A percentile compares a stretch with the other conserved stretches of the same genome.
phyloP scores from a whole-genome alignment of 2,113 vertebrate species.

The Dascyllus trimaculatus region DNA sequence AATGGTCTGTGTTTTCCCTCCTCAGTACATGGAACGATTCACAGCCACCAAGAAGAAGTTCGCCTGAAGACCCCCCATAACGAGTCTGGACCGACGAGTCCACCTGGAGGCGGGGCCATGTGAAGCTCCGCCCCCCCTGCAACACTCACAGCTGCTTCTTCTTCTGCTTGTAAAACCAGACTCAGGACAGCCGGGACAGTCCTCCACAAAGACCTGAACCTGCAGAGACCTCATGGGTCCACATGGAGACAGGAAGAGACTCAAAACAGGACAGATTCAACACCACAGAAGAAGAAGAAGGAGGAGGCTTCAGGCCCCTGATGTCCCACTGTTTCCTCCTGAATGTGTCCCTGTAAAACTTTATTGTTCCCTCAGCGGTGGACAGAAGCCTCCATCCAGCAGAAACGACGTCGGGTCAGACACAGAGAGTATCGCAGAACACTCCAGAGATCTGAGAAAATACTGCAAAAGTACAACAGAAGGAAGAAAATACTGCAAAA shows the following conservation, averaged over 20 bases:
- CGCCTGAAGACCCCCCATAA: conserved; percentile 79
- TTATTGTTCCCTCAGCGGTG: too few species aligned
- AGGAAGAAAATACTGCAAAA: too few species aligned
- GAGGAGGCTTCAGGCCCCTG: too few species aligned
- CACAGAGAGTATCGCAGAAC: too few species aligned
- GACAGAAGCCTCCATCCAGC: too few species aligned
- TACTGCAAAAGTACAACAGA: too few species aligned
- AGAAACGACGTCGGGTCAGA: too few species aligned
- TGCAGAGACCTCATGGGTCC: neutral
- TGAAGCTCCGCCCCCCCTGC: neutral
- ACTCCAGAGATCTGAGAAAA: too few species aligned
- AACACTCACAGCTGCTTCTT: conserved; percentile 11
- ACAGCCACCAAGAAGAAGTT: conserved; percentile 99
- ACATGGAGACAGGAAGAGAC: neutral
- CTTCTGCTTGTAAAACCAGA: conserved; percentile 20
- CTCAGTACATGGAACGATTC: conserved; percentile 98
- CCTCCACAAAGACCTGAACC: neutral
- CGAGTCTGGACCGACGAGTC: neutral
- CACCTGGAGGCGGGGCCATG: conserved; percentile 12
- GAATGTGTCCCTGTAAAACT: too few species aligned
- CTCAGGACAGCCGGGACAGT: neutral
- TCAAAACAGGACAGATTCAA: neutral
- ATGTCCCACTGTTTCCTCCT: too few species aligned
- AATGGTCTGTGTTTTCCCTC: neutral
- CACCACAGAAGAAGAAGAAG: neutral